Evolutionary conservation across 2,113 vertebrate genomes (phyloP), one percentile per base, ranked within the genome.

Genomic region (Sigmodon hispidus): DNA sequence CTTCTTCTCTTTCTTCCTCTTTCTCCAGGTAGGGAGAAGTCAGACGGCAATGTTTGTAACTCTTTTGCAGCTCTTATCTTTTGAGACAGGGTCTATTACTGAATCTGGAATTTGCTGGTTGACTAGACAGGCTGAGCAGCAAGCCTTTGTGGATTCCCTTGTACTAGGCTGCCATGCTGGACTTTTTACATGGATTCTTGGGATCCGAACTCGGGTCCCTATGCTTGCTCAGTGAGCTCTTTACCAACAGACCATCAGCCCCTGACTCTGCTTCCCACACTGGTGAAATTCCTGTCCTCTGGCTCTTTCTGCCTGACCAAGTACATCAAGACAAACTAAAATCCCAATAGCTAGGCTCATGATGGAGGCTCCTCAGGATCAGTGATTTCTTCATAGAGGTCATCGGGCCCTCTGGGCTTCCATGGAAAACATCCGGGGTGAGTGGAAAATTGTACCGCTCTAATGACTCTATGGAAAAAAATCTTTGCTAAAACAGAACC

Each of bases 401-500:
- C 45, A 15, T 2, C 43, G 1, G 21, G 59, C 48, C 79, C 12
- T 77, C 63, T 63, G 55, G 55, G 80, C 55, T 91, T 48, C 89
- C 21, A 1, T 16, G 61, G 15, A 70, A 90, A 72, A n/a, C 80
- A 11, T 63, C 67, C 9, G 19, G 50, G 87, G 43, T 3, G 4
- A 6, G 55, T 9, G 26, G 81, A 48, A 92, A 93, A 73, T 34
- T 3, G 8, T 36, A 40, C 22, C 93, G 36, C 29, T 69, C 90
- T 96, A 48, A 90, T 88, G 81, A 85, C 72, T 89, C 43, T 77
- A 5, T 29, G 50, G 93, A 55, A 91, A 94, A 94, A 85, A 81
- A 45, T 75, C 92, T 91, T 92, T 96, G 73, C 90, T 91, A 48
- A 96, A 97, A 95, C 96, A 95, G 97, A 97, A 63, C 63, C 55